Conservation (phyloP, 2,888 invertebrate genomes). For the Anthrax anthrax region DNA sequence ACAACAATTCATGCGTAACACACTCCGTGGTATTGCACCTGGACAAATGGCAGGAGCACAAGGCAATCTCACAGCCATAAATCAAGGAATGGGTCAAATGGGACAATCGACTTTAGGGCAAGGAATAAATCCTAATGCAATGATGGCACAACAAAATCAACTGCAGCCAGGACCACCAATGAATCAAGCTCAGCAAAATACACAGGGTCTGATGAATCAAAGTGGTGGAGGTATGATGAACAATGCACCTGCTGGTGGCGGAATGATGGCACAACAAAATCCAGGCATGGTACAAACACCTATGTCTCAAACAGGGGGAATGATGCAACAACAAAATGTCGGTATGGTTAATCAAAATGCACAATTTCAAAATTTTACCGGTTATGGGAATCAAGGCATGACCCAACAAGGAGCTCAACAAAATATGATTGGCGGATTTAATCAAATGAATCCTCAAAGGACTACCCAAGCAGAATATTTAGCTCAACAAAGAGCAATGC, state of each 20-base stretch:
- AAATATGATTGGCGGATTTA: slow-evolving; percentile 30
- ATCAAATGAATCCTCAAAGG: slow-evolving; percentile 30
- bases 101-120: slow-evolving; percentile 32
- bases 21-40: slow-evolving; percentile 29
- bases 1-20: slow-evolving; percentile 28
- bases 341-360: slow-evolving; percentile 31
- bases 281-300: slow-evolving; percentile 16
- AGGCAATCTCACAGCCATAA: slow-evolving; percentile 35
- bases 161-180: slow-evolving; percentile 16
- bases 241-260: slow-evolving; percentile 13
- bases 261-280: slow-evolving; percentile 19
- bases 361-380: slow-evolving; percentile 44
- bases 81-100: slow-evolving; percentile 34
- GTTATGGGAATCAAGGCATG: slow-evolving; percentile 41
- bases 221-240: slow-evolving; percentile 27
- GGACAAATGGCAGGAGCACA: slow-evolving; percentile 35
- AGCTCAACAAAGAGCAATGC: slow-evolving; percentile 23
- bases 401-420: slow-evolving; percentile 32
- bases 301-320: slow-evolving; percentile 16
- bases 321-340: slow-evolving; percentile 26
- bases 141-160: slow-evolving; percentile 16
- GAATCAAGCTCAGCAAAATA: slow-evolving; percentile 25
- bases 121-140: slow-evolving; percentile 15
- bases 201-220: slow-evolving; percentile 22
- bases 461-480: slow-evolving; percentile 30